These are phyloP conservation scores for Odontophorus gujanensis DNA, from an alignment of 2,113 vertebrate species.

Conservation along the genomic window DNA sequence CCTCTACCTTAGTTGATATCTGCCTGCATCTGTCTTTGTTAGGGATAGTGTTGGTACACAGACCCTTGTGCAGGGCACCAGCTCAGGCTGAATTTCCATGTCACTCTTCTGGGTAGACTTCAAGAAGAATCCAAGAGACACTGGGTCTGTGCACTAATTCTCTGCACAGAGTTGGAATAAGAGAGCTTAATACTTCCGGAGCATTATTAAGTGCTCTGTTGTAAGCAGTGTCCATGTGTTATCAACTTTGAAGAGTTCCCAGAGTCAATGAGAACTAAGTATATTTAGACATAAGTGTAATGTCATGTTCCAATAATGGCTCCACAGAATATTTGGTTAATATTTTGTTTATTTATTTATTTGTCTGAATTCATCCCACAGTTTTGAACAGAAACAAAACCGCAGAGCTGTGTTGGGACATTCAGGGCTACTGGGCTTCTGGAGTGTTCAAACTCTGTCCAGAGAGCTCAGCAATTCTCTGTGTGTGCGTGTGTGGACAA, in stretches of 20 bases:
- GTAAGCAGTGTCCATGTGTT: neutral
- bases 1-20: neutral
- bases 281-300: neutral
- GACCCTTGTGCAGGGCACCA: neutral
- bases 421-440: neutral
- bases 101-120: neutral
- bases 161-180: neutral
- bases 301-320: neutral
- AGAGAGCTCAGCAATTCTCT: neutral
- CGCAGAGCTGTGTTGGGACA: neutral
- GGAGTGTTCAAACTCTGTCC: neutral
- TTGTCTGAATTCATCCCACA: neutral
- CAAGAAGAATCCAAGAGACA: neutral
- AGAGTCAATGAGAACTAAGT: neutral
- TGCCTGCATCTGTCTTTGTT: neutral
- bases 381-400: neutral
- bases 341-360: neutral
- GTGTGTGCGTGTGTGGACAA: neutral
- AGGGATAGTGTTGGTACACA: fast-evolving
- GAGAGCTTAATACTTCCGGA: neutral
- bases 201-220: neutral
- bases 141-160: neutral
- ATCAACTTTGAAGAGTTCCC: neutral
- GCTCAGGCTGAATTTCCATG: neutral
- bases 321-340: neutral